Evolutionary conservation across 2,888 invertebrate genomes (phyloP).

Genomic region (Caenorhabditis sulstoni): DNA sequence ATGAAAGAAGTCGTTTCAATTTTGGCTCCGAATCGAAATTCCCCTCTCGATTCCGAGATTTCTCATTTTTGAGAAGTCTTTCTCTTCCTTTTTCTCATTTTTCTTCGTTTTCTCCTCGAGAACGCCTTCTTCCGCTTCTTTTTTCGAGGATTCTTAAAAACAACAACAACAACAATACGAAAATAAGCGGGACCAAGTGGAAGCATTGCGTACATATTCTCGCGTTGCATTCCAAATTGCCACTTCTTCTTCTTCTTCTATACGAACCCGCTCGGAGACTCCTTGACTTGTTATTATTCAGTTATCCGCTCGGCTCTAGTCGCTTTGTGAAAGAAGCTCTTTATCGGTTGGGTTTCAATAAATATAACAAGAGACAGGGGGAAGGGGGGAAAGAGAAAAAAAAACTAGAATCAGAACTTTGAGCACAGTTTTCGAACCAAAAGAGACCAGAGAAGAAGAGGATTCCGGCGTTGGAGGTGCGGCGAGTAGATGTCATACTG

Average conservation of each 20-base stretch:
- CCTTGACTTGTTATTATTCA: slow-evolving; percentile 50
- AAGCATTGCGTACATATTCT: slow-evolving; percentile 29
- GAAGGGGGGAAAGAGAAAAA: slow-evolving; percentile 6
- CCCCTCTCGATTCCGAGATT: no score
- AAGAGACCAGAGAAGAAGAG: slow-evolving; percentile 55
- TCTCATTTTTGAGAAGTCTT: no score
- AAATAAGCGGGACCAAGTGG: slow-evolving; percentile 26
- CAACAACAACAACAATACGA: slow-evolving; percentile 26
- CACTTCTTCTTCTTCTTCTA: slow-evolving; percentile 21
- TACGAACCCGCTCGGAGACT: slow-evolving; percentile 14
- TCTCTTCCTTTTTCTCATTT: not conserved
- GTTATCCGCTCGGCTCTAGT: slow-evolving; percentile 17
- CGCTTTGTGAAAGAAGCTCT: slow-evolving; percentile 11
- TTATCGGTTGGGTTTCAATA: slow-evolving; percentile 1
- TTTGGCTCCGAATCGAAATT: no score
- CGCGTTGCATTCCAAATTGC: slow-evolving; percentile 37
- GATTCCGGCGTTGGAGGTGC: slow-evolving; percentile 65
- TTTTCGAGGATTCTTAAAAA: slow-evolving; percentile 26
- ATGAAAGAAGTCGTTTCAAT: no score
- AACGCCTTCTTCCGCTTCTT: not conserved
- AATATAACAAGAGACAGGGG: slow-evolving; percentile 2
- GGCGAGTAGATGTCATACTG: slow-evolving; percentile 67
- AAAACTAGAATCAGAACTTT: slow-evolving; percentile 22
- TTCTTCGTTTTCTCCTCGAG: not conserved
- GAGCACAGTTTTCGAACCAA: slow-evolving; percentile 42